Evolutionary conservation across 2,113 vertebrate species (phyloP), one percentile per base, ranked within the genome.

Genomic region (Nipponia nippon): DNA sequence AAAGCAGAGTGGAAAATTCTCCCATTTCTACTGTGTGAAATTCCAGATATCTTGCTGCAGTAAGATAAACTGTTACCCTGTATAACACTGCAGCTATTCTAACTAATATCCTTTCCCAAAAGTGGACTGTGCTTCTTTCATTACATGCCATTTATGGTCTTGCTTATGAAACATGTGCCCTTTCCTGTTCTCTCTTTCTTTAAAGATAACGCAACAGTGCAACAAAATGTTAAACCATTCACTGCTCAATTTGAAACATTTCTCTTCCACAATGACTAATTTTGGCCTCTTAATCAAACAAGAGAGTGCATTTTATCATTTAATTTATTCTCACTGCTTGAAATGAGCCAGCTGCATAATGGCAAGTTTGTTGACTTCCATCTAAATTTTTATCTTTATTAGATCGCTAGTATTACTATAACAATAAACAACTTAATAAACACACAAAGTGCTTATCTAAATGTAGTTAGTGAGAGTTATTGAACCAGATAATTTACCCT

Each of bases 401-500:
- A 98, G 97, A 98, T 97, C 66, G 15, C 87, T 95, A 95, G 98
- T 98, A 98, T 98, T 98, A 99, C 99, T 99, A 98, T 96, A 98
- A 98, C 96, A 99, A 99, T 99, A 99, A 99, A 99, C 97, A 98
- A 98, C 98, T 99, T 99, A 99, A 98, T 98, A 98, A 98, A 97
- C 61, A 95, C 84, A 96, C 67, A 97, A 98, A 99, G 87, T 86
- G 93, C 97, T 98, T 99, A 99, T 99, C 97, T 98, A 98, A 98
- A 98, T 96, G 95, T 89, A 91, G 96, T 98, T 97, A 98, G 98
- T 97, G 98, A 98, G 98, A 98, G 85, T 96, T 98, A 98, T 98
- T 98, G 98, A 99, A 97, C 97, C 94, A 98, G 98, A 98, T 98
- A 98, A 99, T 99, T 99, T 98, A 98, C 94, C 97, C 97, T 98